A percentile compares a stretch with the other conserved stretches of the same genome.
Evolutionary conservation across 2,888 invertebrate genomes (phyloP).

Genomic region (Chymomyza caudatula): DNA sequence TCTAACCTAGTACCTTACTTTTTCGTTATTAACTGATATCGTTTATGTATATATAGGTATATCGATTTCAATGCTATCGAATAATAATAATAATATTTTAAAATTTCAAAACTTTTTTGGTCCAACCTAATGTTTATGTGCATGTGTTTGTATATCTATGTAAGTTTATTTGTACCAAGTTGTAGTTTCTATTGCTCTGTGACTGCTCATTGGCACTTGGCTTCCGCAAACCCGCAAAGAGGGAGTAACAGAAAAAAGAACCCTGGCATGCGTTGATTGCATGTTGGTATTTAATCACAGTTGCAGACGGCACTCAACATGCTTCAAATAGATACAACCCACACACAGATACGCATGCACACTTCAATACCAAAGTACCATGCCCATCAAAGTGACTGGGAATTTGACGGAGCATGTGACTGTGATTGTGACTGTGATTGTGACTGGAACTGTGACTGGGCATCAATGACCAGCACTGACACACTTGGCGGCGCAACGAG

Average conservation of each 20-base stretch:
- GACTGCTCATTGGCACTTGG: conserved; percentile 19
- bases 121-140: too few species aligned
- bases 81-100: too few species aligned
- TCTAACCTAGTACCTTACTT: too few species aligned
- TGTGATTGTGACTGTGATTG: not conserved
- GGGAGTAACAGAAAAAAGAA: not conserved
- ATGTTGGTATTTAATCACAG: conserved; percentile 62
- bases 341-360: not conserved
- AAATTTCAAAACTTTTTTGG: too few species aligned
- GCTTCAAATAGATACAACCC: conserved; percentile 12
- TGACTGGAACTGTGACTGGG: not conserved
- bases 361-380: too few species aligned
- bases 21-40: too few species aligned
- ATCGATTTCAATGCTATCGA: too few species aligned
- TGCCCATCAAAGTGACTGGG: not conserved
- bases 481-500: not conserved
- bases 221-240: not conserved
- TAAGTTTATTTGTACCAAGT: not conserved
- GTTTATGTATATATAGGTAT: too few species aligned
- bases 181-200: not conserved
- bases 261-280: conserved; percentile 60
- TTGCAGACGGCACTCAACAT: conserved; percentile 17
- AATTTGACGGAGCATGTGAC: not conserved
- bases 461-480: too few species aligned
- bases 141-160: not conserved